Base-by-base conservation (phyloP, 2,797 vertebrate species). In the Rhyacichthys aspro region DNA sequence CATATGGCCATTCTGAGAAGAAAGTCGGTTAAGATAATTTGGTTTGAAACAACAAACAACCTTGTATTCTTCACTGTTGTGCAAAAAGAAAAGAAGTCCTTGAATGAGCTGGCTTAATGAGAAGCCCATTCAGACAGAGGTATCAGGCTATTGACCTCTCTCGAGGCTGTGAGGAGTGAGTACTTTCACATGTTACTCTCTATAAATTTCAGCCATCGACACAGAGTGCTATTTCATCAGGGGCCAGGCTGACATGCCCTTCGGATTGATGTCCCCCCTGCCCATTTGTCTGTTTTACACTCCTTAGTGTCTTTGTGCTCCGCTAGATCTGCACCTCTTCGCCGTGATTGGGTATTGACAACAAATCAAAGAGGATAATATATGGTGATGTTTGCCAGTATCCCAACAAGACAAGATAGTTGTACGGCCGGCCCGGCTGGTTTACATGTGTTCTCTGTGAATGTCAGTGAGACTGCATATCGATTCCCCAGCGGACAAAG, bases 261-360 rank as follows among this genome's bases (percentile, higher is more conserved):
- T 86, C 77, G 84, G 90, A 93, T 89, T 90, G 87, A 93, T 92
- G 89, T 89, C 82, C 86, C 86, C 79, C 63, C 63, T 66, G 82
- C 86, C 89, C 89, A 92, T 93, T 92, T 90, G 89, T 91, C 88
- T 90, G 88, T 88, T 92, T 88, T 86, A 90, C 90, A 89, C 90
- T 90, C 89, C 87, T 91, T 85, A 88, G 87, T 88, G 84, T 90
- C 85, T 91, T 87, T 88, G 86, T 86, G 81, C 83, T 90, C 75
- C 56, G 71, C 86, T 84, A 82, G 82, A 83, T 85, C 88, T 72
- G 83, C 77, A 86, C 85, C 87, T 85, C 80, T 84, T 87, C 76
- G 68, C 76, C 28, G 50, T 92, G 91, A 93, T 93, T 93, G 91
- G 79, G 82, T 93, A 94, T 93, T 91, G 93, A 93, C 92, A 92